Evolutionary conservation across 2,888 invertebrate species (phyloP), one percentile per base, ranked within the genome.

Genomic region (Pyrrhopygopsis socrates): DNA sequence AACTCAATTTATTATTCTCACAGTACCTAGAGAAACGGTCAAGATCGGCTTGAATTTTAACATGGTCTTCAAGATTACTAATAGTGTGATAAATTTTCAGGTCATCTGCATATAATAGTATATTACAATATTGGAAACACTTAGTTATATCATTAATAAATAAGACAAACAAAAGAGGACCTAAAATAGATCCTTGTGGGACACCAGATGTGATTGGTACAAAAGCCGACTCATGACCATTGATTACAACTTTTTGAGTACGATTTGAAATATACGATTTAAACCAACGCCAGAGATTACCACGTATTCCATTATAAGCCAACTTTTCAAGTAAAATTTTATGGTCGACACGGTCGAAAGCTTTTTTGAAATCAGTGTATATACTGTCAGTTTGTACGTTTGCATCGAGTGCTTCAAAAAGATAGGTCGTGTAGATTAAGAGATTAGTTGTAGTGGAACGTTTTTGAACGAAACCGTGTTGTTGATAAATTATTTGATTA

Each of bases 291-390:
- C 34, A 81, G 13, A 86, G 54, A 63, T 80, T 81, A 27, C 80
- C 86, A 38, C 77, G 68, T 29, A 90, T 86, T 29, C 87, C 86
- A 68, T 87, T 86, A n/a, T 38, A 81, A 18, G 77, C 78, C 5
- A 89, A 63, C 74, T 87, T 89, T 18, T 84, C 71, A 4, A 83
- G 27, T 2, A 87, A 58, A 15, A 86, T 71, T 60, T 77, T 65
- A 58, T 89, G 87, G 54, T 87, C 83, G 27, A 89, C 87, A n/a
- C 79, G 83, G 73, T 89, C 87, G 76, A 89, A 89, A 15, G 83
- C 81, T 38, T 89, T 87, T 15, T 45, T 60, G 60, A 87, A 84
- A 58, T 89, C 89, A 27, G 78, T 83, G 78, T 86, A 83, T 18
- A 78, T 75, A 30, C 76, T 34, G n/a, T 65, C 77, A 11, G 30